Evolutionary conservation across 2,888 invertebrate species (phyloP).

Genomic region (Plagiodera versicolora): DNA sequence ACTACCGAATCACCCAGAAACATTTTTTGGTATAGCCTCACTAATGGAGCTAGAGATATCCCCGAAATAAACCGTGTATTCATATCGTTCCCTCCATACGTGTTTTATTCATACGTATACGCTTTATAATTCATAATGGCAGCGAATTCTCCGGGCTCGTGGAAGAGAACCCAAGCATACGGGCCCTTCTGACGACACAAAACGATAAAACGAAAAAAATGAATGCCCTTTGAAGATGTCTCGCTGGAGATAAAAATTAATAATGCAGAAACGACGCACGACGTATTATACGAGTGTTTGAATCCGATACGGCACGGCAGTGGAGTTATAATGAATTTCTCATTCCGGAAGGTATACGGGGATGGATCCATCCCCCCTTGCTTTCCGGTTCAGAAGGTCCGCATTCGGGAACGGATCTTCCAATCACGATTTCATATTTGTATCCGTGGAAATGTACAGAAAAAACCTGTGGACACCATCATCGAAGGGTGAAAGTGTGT

Average conservation of each 20-base stretch:
- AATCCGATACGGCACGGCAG: slow-evolving; percentile 5
- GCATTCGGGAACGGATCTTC: too few relatives aligned
- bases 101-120: neutral
- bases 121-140: neutral
- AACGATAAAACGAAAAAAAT: neutral
- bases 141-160: neutral
- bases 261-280: slow-evolving; percentile 19
- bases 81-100: neutral
- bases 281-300: slow-evolving; percentile 20
- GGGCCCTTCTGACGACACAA: neutral
- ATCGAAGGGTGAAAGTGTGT: too few relatives aligned
- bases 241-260: slow-evolving; percentile 24
- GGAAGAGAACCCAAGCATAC: neutral
- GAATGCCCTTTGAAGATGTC: slow-evolving; percentile 16
- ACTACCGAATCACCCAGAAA: too few relatives aligned
- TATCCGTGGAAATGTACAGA: too few relatives aligned
- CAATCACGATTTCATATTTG: too few relatives aligned
- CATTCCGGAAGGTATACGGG: too few relatives aligned
- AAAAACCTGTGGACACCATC: too few relatives aligned
- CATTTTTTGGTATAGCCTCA: too few relatives aligned
- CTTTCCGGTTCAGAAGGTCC: too few relatives aligned
- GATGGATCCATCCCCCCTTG: too few relatives aligned
- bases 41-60: too few relatives aligned
- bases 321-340: slow-evolving; percentile 1
- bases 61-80: neutral